Base-by-base conservation (phyloP, 2,797 vertebrate species). In the Sarcoramphus papa region DNA sequence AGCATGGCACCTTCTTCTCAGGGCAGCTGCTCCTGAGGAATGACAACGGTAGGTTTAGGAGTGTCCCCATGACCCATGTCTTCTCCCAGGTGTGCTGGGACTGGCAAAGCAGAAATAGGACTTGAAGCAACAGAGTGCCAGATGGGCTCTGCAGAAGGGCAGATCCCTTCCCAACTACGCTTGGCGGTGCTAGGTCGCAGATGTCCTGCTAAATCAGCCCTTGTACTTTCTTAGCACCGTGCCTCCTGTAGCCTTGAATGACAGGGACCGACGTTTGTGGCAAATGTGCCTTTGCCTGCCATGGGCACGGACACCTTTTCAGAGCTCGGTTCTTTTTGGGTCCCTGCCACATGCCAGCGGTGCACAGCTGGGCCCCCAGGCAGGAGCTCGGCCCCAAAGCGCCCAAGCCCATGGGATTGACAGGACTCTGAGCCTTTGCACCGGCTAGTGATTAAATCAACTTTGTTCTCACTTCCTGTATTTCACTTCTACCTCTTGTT, bases 321-420 rank as follows among this genome's bases (percentile, higher is more conserved):
- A 4, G 47, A 79, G 47, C 15, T 40, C 8, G 2, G 18, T 12
- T 88, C 74, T 79, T 56, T 92, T 11, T 33, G 56, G 33, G 70
- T 56, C n/a, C 51, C 62, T 45, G 77, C 41, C 60, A 30, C 30
- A 0, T 6, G 19, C 64, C 85, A 57, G 25, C 0, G 0, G 20
- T 14, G 24, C 13, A 6, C 53, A 80, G 27, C 45, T 47, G 45
- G 23, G 28, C 2, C 11, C 27, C 28, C 1, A 2, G 47, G 60
- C 28, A 74, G 70, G 35, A 50, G 9, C 31, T 68, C 11, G 6
- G 31, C 20, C 68, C 64, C 69, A 43, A 13, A 50, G 31, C 1
- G 0, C 35, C 53, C 18, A 7, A 73, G 31, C 33, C 31, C 19
- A 0, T 7, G 35, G 50, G 47, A 53, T 3, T 33, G 35, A 45